Evolutionary conservation across 1,140 invertebrate genomes (phyloP).

Genomic region (Thaumatotibia leucotreta): DNA sequence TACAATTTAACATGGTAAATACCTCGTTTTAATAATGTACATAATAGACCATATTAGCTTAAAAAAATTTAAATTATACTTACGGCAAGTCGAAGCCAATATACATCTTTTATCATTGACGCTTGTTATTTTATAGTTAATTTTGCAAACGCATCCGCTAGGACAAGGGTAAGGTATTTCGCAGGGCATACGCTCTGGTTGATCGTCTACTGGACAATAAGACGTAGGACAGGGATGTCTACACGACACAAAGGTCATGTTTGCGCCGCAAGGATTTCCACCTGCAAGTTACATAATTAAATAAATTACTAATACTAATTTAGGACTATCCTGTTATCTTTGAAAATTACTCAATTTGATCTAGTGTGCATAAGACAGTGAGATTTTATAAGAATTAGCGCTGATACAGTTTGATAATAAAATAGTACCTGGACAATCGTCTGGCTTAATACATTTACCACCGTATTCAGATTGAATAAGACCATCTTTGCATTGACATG

Average conservation of each 20-base stretch:
- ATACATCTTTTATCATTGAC: constrained; percentile 11
- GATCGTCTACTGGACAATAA: constrained; percentile 17
- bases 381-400: too few species aligned
- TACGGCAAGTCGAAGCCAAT: constrained; percentile 14
- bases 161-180: neutral
- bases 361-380: too few species aligned
- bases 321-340: too few species aligned
- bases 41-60: too few species aligned
- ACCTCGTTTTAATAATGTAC: too few species aligned
- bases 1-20: too few species aligned
- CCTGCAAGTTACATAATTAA: too few species aligned
- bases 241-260: constrained; percentile 9
- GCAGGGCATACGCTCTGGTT: neutral
- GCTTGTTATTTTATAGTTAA: constrained; percentile 13
- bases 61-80: constrained; percentile 5
- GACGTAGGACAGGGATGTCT: neutral
- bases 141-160: constrained; percentile 17
- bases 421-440: neutral
- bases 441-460: constrained; percentile 19
- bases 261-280: constrained; percentile 14
- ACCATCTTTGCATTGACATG: constrained; percentile 21
- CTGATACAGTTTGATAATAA: neutral
- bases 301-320: too few species aligned
- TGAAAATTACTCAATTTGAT: too few species aligned
- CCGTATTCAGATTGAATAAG: constrained; percentile 4